phyloP scores from a whole-genome alignment of 2,888 invertebrate species.

The Tiliacea citrago region DNA sequence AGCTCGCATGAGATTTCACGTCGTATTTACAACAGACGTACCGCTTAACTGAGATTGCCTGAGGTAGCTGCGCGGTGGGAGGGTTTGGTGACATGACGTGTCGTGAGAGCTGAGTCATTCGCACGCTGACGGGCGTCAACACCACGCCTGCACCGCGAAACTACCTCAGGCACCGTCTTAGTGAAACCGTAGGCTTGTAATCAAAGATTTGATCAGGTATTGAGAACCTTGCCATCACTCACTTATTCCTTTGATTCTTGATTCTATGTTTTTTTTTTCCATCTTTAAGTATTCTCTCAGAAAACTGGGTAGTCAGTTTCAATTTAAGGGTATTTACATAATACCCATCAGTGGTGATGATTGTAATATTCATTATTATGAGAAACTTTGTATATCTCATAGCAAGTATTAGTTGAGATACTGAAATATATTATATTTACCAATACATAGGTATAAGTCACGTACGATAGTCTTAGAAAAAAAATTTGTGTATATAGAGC shows the following conservation, averaged over 20 bases:
- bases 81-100: too few relatives aligned
- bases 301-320: conserved; percentile 22
- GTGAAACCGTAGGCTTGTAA: neutral
- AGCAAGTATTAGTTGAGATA: conserved; percentile 51
- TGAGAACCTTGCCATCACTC: neutral
- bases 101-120: neutral
- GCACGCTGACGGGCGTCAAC: too few relatives aligned
- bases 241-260: neutral
- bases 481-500: conserved; percentile 27
- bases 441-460: conserved; percentile 49
- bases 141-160: neutral
- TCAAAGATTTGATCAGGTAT: neutral
- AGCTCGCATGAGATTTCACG: neutral
- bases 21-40: neutral
- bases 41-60: neutral
- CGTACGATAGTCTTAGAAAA: conserved; percentile 41
- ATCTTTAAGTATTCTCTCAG: neutral
- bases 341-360: conserved; percentile 7
- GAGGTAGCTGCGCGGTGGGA: neutral
- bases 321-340: conserved; percentile 16
- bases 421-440: conserved; percentile 59
- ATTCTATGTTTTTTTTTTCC: neutral
- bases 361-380: conserved; percentile 30
- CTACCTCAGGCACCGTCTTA: neutral
- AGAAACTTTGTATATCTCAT: conserved; percentile 40